Evolutionary conservation across 2,797 vertebrate species (phyloP).

Genomic region (Alfaro cultratus): DNA sequence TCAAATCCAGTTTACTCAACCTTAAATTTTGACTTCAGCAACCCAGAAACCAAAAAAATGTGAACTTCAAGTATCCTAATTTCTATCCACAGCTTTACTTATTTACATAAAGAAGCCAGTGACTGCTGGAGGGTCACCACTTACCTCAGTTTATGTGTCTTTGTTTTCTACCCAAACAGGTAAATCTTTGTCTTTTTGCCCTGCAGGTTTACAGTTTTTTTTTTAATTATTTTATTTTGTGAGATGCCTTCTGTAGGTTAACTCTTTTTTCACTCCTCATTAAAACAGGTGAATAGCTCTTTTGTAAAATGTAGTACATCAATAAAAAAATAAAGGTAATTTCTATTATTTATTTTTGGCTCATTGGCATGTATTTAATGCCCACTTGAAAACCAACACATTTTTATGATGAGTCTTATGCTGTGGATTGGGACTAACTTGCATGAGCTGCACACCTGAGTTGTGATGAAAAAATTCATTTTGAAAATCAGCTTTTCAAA

Average conservation of each 20-base stretch:
- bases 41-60: background rate
- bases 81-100: background rate
- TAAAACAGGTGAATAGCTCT: background rate
- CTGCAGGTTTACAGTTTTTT: fast-evolving
- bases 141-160: background rate
- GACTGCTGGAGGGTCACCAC: background rate
- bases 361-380: background rate
- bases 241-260: background rate
- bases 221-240: background rate
- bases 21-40: background rate
- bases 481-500: slow-evolving; percentile 20
- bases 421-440: background rate
- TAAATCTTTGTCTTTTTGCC: background rate
- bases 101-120: background rate
- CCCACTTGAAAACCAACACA: fast-evolving
- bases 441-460: background rate
- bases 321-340: background rate
- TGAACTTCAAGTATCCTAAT: background rate
- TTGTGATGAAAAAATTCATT: background rate
- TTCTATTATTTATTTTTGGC: background rate
- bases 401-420: background rate
- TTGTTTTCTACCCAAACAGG: background rate
- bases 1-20: background rate
- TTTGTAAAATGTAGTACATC: background rate
- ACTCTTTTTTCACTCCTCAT: background rate